Conservation (phyloP, 2,888 invertebrate genomes). For the Sympetrum striolatum region DNA sequence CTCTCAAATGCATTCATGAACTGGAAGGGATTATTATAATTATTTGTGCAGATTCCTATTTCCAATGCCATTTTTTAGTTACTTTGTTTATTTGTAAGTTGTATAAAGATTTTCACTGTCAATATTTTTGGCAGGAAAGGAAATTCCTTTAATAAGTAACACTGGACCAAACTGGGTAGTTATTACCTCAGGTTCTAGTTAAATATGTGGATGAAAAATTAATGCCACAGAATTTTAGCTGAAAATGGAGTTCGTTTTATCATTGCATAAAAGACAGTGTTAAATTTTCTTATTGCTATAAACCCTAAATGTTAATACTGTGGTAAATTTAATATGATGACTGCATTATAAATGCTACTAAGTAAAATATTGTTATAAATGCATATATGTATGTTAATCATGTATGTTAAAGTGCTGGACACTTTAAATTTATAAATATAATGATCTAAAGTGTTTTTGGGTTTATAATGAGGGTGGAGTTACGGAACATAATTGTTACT, state of each 20-base stretch:
- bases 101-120: slow-evolving; percentile 26
- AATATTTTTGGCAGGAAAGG: slow-evolving; percentile 18
- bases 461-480: slow-evolving; percentile 29
- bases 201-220: not conserved
- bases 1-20: not conserved
- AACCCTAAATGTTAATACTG: slow-evolving; percentile 11
- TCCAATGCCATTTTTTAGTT: not conserved
- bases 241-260: slow-evolving; percentile 12
- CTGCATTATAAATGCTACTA: slow-evolving; percentile 28
- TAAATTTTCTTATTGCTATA: slow-evolving; percentile 9
- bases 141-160: slow-evolving; percentile 31
- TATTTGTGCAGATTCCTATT: slow-evolving; percentile 30
- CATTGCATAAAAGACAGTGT: slow-evolving; percentile 28
- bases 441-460: slow-evolving; percentile 22
- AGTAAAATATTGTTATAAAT: slow-evolving; percentile 34
- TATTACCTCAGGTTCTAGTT: slow-evolving; percentile 36
- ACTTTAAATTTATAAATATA: slow-evolving; percentile 38
- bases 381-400: slow-evolving; percentile 21
- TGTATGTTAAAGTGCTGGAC: slow-evolving; percentile 40
- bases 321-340: slow-evolving; percentile 33
- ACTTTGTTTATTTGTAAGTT: not conserved
- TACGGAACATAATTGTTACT: not conserved
- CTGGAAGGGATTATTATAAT: not conserved
- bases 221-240: not conserved
- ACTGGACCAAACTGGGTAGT: slow-evolving; percentile 35